Conservation (phyloP, 2,113 vertebrate genomes). For the Tachysurus vachellii region DNA sequence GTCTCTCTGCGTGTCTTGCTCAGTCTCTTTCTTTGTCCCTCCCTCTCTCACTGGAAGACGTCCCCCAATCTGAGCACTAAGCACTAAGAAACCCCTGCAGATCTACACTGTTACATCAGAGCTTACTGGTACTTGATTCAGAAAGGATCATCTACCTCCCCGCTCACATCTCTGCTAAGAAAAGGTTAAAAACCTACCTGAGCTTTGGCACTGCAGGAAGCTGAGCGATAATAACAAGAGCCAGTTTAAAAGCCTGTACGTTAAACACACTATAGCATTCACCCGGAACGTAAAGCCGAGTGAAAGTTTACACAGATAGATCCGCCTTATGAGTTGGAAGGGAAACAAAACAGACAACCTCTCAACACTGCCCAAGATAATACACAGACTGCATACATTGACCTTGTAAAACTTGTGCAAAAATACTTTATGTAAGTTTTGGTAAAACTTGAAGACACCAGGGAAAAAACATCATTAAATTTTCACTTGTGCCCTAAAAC, state of each 20-base stretch:
- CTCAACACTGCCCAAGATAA: conserved; percentile 7
- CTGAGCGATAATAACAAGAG: neutral
- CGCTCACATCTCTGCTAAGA: neutral
- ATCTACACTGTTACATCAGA: neutral
- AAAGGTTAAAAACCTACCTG: neutral
- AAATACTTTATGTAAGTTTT: conserved; percentile 11
- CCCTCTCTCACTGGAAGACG: neutral
- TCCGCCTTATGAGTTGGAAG: neutral
- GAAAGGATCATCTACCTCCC: neutral
- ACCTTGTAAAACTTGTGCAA: conserved; percentile 1
- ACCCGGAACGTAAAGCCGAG: neutral
- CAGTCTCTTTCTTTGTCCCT: neutral
- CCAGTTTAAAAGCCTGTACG: too few species aligned
- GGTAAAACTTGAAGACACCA: conserved; percentile 13
- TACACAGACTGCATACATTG: neutral
- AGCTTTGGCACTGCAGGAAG: neutral
- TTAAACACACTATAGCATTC: neutral
- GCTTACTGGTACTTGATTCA: conserved; percentile 4
- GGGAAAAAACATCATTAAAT: conserved; percentile 23
- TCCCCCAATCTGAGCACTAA: conserved; percentile 3
- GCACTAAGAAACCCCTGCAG: neutral
- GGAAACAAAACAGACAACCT: neutral
- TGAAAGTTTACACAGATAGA: neutral
- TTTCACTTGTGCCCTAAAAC: conserved; percentile 20
- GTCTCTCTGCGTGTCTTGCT: neutral